These are phyloP conservation scores for Cryptocheilus praepositus DNA, from an alignment of 2,888 invertebrate genomes.

Conservation along the genomic window DNA sequence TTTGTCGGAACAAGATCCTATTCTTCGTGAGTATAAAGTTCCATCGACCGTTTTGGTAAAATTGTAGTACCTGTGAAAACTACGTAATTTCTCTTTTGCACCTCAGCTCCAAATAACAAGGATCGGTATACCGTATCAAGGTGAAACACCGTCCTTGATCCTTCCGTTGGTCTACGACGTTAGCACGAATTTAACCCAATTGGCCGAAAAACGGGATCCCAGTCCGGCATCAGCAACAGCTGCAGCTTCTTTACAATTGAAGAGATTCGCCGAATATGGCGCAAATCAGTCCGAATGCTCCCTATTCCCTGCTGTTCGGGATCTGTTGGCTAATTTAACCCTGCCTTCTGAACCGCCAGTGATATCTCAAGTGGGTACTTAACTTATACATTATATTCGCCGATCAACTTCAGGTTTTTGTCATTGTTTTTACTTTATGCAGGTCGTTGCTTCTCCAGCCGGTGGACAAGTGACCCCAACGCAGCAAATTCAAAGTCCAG, in stretches of 20 bases:
- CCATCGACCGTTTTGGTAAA: background rate
- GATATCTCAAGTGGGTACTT: slow-evolving; percentile 67
- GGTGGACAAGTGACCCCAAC: slow-evolving; percentile 76
- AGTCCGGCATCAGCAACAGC: slow-evolving; percentile 78
- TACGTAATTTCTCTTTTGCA: slow-evolving; percentile 6
- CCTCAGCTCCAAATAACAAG: slow-evolving; percentile 85
- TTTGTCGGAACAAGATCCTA: slow-evolving; percentile 90
- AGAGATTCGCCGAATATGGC: slow-evolving; percentile 84
- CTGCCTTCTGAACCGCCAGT: slow-evolving; percentile 87
- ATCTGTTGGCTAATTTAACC: slow-evolving; percentile 89
- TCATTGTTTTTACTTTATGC: slow-evolving; percentile 30
- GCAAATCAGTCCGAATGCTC: slow-evolving; percentile 86
- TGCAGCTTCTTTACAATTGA: slow-evolving; percentile 81
- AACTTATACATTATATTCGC: background rate
- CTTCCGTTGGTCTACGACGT: slow-evolving; percentile 94
- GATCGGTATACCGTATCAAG: slow-evolving; percentile 79
- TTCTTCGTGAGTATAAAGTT: slow-evolving; percentile 86
- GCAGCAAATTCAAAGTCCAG: slow-evolving; percentile 78
- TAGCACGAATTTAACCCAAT: slow-evolving; percentile 88
- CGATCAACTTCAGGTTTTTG: background rate
- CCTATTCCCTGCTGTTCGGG: slow-evolving; percentile 92
- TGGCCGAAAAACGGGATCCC: slow-evolving; percentile 89
- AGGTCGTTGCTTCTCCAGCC: slow-evolving; percentile 75
- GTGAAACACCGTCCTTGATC: slow-evolving; percentile 85
- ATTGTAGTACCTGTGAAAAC: background rate